Percentiles rank a stretch among this genome's conserved stretches.
These are phyloP conservation scores for Endotricha flammealis DNA, from an alignment of 2,888 invertebrate genomes.

Conservation along the genomic window DNA sequence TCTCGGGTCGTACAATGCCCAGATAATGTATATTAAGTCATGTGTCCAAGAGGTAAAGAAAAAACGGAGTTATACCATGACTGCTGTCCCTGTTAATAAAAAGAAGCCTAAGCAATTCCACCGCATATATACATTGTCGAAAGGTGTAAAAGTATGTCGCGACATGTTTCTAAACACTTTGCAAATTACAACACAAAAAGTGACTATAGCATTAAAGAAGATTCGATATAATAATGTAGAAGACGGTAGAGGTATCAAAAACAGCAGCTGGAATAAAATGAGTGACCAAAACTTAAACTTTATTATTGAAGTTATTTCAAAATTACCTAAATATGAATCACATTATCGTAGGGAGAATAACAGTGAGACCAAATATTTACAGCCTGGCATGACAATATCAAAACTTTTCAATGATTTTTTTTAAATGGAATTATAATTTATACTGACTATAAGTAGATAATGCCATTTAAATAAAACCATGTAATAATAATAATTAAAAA, in stretches of 20 bases:
- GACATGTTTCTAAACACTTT: slow-evolving; percentile 16
- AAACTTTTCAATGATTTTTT: slow-evolving; percentile 18
- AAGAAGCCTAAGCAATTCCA: slow-evolving; percentile 12
- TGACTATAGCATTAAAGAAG: slow-evolving; percentile 11
- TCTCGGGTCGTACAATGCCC: slow-evolving; percentile 14
- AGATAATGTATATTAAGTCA: slow-evolving; percentile 12
- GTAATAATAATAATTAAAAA: slow-evolving; percentile 12
- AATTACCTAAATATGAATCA: slow-evolving; percentile 10
- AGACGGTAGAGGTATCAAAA: slow-evolving; percentile 7
- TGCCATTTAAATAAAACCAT: too few species aligned
- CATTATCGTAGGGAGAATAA: slow-evolving; percentile 14
- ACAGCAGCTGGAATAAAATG: slow-evolving; percentile 11
- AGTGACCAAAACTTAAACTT: slow-evolving; percentile 12
- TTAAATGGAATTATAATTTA: too few species aligned
- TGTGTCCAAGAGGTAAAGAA: slow-evolving; percentile 11
- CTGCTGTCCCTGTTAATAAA: slow-evolving; percentile 8
- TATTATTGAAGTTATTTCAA: slow-evolving; percentile 7
- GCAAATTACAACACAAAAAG: slow-evolving; percentile 14
- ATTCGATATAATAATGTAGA: slow-evolving; percentile 7
- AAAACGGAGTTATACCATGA: slow-evolving; percentile 11
- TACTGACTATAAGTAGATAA: too few species aligned
- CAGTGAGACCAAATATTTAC: slow-evolving; percentile 13
- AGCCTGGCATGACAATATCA: slow-evolving; percentile 18
- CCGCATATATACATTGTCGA: slow-evolving; percentile 9
- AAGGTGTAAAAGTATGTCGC: slow-evolving; percentile 10